Percentiles rank a stretch among this genome's conserved stretches.
These are phyloP conservation scores for Leucopsar rothschildi DNA, from an alignment of 2,113 vertebrate species.

Conservation along the genomic window DNA sequence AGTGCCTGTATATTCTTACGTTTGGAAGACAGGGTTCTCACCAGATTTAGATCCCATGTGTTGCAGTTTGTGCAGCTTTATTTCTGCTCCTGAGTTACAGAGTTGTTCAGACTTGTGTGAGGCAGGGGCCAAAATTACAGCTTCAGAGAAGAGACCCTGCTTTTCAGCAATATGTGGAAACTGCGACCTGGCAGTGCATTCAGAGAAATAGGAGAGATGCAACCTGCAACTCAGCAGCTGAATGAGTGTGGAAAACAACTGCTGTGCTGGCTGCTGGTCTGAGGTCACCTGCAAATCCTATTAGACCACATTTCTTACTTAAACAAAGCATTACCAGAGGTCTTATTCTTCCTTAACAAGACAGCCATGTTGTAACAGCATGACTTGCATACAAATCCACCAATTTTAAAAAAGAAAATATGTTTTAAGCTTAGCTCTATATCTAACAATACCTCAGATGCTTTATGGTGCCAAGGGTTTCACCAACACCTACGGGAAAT, in stretches of 20 bases:
- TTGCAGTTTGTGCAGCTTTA: neutral
- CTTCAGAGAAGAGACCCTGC: neutral
- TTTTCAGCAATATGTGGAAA: neutral
- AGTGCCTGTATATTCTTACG: neutral
- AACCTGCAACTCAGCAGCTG: neutral
- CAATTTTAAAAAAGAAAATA: neutral
- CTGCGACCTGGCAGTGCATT: neutral
- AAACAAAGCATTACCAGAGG: neutral
- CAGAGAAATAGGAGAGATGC: neutral
- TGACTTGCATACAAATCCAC: neutral
- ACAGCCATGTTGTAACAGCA: neutral
- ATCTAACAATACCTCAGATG: neutral
- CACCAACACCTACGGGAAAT: slow-evolving; percentile 35
- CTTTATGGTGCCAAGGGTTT: slow-evolving; percentile 18
- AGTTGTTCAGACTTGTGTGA: neutral
- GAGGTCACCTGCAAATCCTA: neutral
- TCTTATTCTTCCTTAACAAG: neutral
- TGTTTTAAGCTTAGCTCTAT: neutral
- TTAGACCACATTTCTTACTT: neutral
- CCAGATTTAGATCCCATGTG: neutral
- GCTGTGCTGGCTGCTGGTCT: neutral
- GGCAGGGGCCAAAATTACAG: neutral
- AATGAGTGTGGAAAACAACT: neutral
- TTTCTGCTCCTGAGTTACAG: neutral
- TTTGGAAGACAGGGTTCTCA: neutral